phyloP scores from a whole-genome alignment of 2,113 vertebrate species.

The Equus quagga region DNA sequence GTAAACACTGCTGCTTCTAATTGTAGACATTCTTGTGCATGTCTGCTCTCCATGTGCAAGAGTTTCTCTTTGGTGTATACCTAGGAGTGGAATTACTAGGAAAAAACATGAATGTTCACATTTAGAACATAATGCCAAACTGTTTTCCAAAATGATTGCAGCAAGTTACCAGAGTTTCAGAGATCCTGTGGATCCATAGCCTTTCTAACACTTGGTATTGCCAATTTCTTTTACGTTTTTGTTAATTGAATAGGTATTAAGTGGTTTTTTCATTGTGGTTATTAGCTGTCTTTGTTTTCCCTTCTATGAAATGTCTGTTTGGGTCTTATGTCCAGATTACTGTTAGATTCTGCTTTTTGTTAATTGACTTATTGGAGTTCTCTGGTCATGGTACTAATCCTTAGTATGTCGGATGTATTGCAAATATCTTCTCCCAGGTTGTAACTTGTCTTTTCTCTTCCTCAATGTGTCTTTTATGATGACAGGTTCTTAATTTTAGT shows the following conservation, averaged over 20 bases:
- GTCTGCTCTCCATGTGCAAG: neutral
- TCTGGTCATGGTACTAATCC: neutral
- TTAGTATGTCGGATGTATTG: neutral
- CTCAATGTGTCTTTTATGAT: neutral
- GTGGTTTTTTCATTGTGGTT: neutral
- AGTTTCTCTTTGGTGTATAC: neutral
- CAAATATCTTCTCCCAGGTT: neutral
- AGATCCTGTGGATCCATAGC: neutral
- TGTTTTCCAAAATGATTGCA: neutral
- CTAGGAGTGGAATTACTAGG: neutral
- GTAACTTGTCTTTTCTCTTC: neutral
- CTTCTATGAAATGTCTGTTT: neutral
- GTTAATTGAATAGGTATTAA: neutral
- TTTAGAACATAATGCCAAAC: neutral
- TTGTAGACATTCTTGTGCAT: neutral
- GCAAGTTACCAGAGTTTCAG: neutral
- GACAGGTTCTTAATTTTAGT: conserved; percentile 10
- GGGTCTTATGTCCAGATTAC: neutral
- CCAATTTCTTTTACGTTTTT: neutral
- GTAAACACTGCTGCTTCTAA: neutral
- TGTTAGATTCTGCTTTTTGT: neutral
- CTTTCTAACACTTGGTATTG: neutral
- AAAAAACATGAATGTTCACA: neutral
- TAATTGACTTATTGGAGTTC: neutral
- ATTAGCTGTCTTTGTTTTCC: neutral